phyloP scores from a whole-genome alignment of 2,113 vertebrate genomes.

The Pampusana beccarii region DNA sequence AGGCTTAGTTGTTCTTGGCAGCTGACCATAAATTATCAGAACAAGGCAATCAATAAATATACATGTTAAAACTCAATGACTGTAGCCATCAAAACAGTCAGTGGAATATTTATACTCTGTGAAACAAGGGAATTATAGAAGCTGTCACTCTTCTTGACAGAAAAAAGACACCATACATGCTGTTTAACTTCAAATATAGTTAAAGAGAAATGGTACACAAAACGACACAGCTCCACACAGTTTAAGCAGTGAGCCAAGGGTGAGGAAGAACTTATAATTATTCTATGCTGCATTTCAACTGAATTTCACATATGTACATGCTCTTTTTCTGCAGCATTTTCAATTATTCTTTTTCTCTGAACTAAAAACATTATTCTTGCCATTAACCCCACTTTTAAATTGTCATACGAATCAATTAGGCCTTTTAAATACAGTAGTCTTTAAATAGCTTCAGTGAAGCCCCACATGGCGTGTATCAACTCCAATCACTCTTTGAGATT shows the following conservation, averaged over 20 bases:
- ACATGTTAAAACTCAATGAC: constrained; percentile 56
- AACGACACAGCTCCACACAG: background rate
- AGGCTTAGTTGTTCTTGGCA: constrained; percentile 46
- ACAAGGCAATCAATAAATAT: constrained; percentile 60
- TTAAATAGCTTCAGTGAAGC: constrained; percentile 27
- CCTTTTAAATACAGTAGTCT: background rate
- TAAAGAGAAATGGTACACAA: constrained; percentile 52
- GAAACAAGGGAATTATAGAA: constrained; percentile 63
- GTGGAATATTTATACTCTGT: constrained; percentile 59
- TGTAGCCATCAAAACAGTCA: constrained; percentile 58
- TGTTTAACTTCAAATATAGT: constrained; percentile 64
- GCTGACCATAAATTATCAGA: constrained; percentile 60
- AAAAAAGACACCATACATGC: constrained; percentile 59
- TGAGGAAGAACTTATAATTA: background rate
- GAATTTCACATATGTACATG: background rate
- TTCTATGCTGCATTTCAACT: background rate
- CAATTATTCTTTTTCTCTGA: background rate
- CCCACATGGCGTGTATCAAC: background rate
- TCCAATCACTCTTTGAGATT: background rate
- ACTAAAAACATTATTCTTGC: background rate
- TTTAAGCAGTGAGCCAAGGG: constrained; percentile 23
- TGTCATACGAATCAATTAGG: background rate
- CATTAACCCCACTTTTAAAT: background rate
- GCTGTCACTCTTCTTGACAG: constrained; percentile 65
- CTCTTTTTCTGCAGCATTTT: background rate